Base-by-base conservation (phyloP, 2,797 vertebrate genomes). In the Gorsachius magnificus region DNA sequence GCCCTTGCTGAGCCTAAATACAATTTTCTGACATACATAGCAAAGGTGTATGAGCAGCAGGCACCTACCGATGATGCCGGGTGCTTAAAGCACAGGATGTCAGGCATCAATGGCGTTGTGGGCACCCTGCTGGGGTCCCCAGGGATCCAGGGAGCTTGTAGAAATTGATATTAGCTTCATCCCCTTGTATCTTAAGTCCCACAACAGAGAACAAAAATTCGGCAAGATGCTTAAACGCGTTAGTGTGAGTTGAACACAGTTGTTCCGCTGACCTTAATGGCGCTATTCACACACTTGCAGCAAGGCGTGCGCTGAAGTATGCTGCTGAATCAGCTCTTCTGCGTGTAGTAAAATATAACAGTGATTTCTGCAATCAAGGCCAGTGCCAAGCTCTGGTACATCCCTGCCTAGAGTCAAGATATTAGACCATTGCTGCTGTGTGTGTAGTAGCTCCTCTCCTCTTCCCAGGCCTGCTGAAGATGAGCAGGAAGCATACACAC, bases 401-500 rank as follows among this genome's bases (percentile, higher is more conserved):
- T 31, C 65, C 72, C 92, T 91, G 87, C 79, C 89, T 86, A 21
- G 65, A 95, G 93, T 94, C 79, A 92, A 94, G 87, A 92, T 88
- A 93, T 56, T 16, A 95, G 84, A 63, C 90, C 79, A 60, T 43
- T 57, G 92, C 93, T 86, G 90, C 72, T 83, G 69, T 68, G 75
- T 68, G 75, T 92, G 57, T 89, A 86, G 84, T 85, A 91, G 95
- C 89, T 97, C 65, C 93, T 77, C 89, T 90, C 84, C 97, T 93
- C 94, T 95, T 97, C 88, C 80, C 84, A 84, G 95, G 93, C 84
- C 65, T 92, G 75, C 87, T 96, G 93, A 97, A 97, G 90, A 97
- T 97, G 93, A 97, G 93, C 95, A 97, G 96, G 96, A 97, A 97
- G 93, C 96, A 94, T 80, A 95, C 92, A 91, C 87, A 91, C 88